Percentiles rank a stretch among this genome's conserved stretches.
phyloP scores from a whole-genome alignment of 2,113 vertebrate species.

The Solenodon paradoxus region DNA sequence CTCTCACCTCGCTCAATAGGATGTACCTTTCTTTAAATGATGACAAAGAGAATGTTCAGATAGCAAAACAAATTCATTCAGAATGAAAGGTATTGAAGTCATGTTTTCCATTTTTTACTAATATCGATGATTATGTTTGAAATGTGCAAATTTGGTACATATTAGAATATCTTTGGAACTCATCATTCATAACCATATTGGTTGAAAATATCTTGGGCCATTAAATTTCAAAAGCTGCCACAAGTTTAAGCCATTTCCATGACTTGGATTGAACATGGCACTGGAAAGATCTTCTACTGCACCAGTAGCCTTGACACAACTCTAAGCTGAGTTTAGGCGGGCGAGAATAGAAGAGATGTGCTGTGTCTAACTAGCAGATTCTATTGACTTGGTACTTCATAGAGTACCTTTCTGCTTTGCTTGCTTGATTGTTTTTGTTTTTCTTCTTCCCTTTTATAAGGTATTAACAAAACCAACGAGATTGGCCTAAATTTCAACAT shows the following conservation, averaged over 20 bases:
- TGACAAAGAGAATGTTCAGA: neutral
- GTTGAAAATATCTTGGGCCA: neutral
- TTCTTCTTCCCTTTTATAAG: neutral
- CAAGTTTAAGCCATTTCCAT: neutral
- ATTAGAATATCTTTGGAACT: neutral
- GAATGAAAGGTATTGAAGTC: neutral
- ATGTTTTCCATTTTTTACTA: neutral
- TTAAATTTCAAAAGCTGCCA: neutral
- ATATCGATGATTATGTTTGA: neutral
- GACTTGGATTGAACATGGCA: neutral
- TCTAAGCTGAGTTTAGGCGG: neutral
- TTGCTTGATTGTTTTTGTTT: no score
- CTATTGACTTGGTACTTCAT: no score
- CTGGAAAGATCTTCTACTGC: neutral
- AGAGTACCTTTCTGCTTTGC: neutral
- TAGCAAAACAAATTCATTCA: neutral
- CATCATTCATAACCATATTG: neutral
- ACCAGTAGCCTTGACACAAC: neutral
- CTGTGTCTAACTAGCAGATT: accelerated
- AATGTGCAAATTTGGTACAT: neutral
- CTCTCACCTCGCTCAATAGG: neutral
- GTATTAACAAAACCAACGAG: neutral
- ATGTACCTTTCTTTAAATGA: neutral
- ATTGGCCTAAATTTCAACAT: neutral
- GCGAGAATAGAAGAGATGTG: accelerated